phyloP scores from a whole-genome alignment of 2,888 invertebrate species.

The Rhingia rostrata region DNA sequence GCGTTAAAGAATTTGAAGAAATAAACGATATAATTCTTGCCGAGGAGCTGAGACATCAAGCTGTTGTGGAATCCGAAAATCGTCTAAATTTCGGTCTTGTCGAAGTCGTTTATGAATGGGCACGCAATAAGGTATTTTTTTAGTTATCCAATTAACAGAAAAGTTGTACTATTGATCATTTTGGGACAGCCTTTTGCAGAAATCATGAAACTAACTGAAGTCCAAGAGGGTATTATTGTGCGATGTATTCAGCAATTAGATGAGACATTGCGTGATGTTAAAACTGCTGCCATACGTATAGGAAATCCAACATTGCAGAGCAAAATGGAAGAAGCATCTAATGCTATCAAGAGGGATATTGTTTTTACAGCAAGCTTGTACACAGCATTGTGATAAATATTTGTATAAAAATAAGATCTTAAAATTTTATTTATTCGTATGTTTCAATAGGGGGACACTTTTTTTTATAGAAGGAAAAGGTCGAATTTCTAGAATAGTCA shows the following conservation, averaged over 20 bases:
- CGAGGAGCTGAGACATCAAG: slow-evolving; percentile 84
- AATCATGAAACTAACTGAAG: slow-evolving; percentile 95
- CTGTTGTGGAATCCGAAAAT: slow-evolving; percentile 84
- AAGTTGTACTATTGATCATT: neutral
- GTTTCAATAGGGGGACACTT: neutral
- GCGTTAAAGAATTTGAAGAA: slow-evolving; percentile 87
- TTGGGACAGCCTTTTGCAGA: slow-evolving; percentile 91
- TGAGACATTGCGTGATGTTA: slow-evolving; percentile 94
- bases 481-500: no score
- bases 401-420: slow-evolving; percentile 2
- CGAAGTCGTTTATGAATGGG: slow-evolving; percentile 98
- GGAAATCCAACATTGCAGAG: slow-evolving; percentile 95
- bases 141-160: neutral
- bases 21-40: slow-evolving; percentile 88
- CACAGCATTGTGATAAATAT: slow-evolving; percentile 83
- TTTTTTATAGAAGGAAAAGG: no score
- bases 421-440: neutral
- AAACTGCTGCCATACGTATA: slow-evolving; percentile 95
- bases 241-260: slow-evolving; percentile 97
- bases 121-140: slow-evolving; percentile 89
- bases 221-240: slow-evolving; percentile 99
- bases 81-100: slow-evolving; percentile 95
- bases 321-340: slow-evolving; percentile 97
- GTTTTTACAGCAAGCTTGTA: slow-evolving; percentile 99
- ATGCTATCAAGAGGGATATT: slow-evolving; percentile 97